Base-by-base conservation (phyloP, 2,113 vertebrate species). In the Pelecanus crispus region DNA sequence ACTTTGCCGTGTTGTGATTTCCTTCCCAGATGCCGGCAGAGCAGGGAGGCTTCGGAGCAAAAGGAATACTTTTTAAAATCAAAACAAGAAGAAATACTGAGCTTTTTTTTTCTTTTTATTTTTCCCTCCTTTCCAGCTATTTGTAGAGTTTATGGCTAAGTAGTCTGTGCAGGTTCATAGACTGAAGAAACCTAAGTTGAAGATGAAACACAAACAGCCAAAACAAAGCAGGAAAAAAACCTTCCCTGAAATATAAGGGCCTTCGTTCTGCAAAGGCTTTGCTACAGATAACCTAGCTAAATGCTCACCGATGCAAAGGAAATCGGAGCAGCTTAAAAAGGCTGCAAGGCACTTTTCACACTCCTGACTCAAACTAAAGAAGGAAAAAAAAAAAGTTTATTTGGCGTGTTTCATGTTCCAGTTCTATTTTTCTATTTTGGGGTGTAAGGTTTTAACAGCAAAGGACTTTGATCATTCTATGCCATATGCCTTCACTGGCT, bases 131-230 rank as follows among this genome's bases (percentile, higher is more conserved):
- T 90, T 97, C 90, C 32, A 88, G 97, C 95, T 96, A 87, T 97
- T 97, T 94, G 79, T 97, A 98, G 97, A 97, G 65, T 97, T 97
- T 97, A 95, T 89, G 94, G 85, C 74, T 95, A 95, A 94, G 94
- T 98, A 98, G 98, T 98, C 98, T 98, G 98, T 98, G 98, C 98
- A 96, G 98, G 98, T 98, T 98, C 98, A 98, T 98, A 98, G 98
- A 98, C 98, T 94, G 96, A 98, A 97, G 95, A 98, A 96, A 96
- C 77, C 73, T 88, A 95, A 95, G 91, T 65, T 97, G 96, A 89
- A 88, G 87, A 96, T 2, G 3, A 92, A 94, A 96, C 58, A 88
- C 75, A 82, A 97, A 96, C 75, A 97, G 93, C 85, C 95, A 95
- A 97, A 97, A 97, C 49, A 70, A 92, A 97, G 78, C 75, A 92